phyloP scores from a whole-genome alignment of 2,797 vertebrate species.

The Sebastes vulpes region DNA sequence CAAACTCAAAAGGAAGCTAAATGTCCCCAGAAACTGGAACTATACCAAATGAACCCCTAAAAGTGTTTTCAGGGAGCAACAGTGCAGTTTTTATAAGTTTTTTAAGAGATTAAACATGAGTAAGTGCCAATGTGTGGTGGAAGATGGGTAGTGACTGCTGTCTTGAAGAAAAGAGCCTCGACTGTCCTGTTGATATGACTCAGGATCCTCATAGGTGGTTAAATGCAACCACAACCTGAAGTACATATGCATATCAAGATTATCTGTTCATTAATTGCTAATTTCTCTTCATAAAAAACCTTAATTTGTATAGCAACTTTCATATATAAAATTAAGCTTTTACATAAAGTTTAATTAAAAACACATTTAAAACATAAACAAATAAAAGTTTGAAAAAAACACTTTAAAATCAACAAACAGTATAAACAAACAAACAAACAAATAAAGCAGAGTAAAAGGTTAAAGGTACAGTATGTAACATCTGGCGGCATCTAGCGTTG shows the following conservation, averaged over 20 bases:
- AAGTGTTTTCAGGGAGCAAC: neutral
- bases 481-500: too few species aligned
- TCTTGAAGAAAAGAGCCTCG: neutral
- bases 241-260: neutral
- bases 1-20: neutral
- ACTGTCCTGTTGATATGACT: neutral
- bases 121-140: neutral
- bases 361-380: neutral
- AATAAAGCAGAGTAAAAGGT: neutral
- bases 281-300: neutral
- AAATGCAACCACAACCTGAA: neutral
- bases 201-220: neutral
- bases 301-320: neutral
- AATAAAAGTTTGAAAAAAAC: neutral
- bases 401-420: neutral
- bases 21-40: neutral
- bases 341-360: neutral
- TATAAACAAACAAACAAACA: neutral
- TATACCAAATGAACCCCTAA: neutral
- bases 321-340: neutral
- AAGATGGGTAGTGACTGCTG: neutral
- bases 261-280: neutral
- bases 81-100: neutral
- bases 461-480: too few species aligned
- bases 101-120: neutral